Evolutionary conservation across 53 echinoderm and acorn worm genomes (phyloP).

Genomic region (Patiria pectinifera): DNA sequence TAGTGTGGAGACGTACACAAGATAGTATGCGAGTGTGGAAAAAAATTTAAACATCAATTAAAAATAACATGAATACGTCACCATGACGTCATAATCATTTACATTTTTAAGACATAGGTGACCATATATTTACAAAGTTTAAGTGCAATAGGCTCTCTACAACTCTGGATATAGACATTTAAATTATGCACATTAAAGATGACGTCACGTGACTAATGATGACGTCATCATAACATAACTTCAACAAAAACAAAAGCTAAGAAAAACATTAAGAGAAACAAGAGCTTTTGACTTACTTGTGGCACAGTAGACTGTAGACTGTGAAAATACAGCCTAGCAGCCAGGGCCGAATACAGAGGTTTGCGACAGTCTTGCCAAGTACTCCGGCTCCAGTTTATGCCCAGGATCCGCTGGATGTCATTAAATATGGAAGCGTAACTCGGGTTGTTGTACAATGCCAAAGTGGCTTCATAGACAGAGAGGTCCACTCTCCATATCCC

Average conservation of each 20-base stretch:
- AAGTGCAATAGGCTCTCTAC: no score
- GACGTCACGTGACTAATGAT: no score
- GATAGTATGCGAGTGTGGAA: no score
- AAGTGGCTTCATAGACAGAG: neutral
- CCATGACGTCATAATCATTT: no score
- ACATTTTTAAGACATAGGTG: no score
- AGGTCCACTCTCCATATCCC: constrained; percentile 8
- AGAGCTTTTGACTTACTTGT: neutral
- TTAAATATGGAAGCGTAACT: neutral
- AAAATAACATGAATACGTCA: no score
- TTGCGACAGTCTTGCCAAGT: neutral
- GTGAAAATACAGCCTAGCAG: neutral
- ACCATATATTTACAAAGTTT: no score
- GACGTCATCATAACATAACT: no score
- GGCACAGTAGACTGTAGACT: neutral
- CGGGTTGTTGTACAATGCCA: neutral
- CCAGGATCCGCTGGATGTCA: neutral
- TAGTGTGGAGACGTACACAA: no score
- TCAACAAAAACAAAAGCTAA: neutral
- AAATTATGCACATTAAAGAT: no score
- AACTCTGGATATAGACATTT: no score
- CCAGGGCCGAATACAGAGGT: constrained; percentile 1
- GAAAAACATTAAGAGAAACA: neutral
- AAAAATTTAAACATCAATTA: no score
- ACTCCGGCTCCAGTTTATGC: neutral